Conservation (phyloP, 2,113 vertebrate species). For the Chaetorhynchus papuensis region DNA sequence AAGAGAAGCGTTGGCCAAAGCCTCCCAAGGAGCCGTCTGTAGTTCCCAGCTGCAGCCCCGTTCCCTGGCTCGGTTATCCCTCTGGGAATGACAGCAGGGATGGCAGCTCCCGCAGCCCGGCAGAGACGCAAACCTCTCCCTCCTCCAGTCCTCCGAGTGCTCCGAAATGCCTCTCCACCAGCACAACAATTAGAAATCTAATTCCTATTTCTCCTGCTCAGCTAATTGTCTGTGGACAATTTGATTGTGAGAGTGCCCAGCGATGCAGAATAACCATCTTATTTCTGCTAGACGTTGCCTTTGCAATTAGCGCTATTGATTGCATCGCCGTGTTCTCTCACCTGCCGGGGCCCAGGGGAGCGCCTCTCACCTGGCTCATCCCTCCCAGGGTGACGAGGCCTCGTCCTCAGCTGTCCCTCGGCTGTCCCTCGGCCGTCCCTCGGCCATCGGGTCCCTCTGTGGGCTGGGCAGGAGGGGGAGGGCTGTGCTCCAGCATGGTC, state of each 20-base stretch:
- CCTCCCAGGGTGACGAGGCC: not conserved
- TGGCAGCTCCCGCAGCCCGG: not conserved
- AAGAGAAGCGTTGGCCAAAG: slow-evolving; percentile 1
- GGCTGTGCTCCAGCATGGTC: accelerated
- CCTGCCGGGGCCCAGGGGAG: slow-evolving; percentile 37
- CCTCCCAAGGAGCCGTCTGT: slow-evolving; percentile 14
- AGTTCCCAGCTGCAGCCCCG: not conserved
- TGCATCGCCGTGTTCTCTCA: slow-evolving; percentile 24
- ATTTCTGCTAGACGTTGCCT: slow-evolving; percentile 73
- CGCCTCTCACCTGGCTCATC: not conserved
- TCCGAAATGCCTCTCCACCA: slow-evolving; percentile 47
- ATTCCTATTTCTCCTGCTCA: slow-evolving; percentile 73
- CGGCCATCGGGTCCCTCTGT: not conserved
- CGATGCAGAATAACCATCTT: slow-evolving; percentile 77
- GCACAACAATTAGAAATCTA: slow-evolving; percentile 75
- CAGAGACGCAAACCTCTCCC: slow-evolving; percentile 12
- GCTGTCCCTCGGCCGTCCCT: too few relatives aligned
- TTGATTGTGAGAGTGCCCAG: slow-evolving; percentile 73
- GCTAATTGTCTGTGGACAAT: slow-evolving; percentile 76
- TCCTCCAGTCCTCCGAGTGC: slow-evolving; percentile 30
- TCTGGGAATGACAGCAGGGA: slow-evolving; percentile 9
- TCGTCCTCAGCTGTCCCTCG: not conserved
- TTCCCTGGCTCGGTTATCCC: not conserved
- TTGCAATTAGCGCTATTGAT: slow-evolving; percentile 66
- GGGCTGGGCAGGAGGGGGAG: not conserved